phyloP scores from a whole-genome alignment of 2,888 invertebrate genomes.

The Dromius quadrimaculatus region DNA sequence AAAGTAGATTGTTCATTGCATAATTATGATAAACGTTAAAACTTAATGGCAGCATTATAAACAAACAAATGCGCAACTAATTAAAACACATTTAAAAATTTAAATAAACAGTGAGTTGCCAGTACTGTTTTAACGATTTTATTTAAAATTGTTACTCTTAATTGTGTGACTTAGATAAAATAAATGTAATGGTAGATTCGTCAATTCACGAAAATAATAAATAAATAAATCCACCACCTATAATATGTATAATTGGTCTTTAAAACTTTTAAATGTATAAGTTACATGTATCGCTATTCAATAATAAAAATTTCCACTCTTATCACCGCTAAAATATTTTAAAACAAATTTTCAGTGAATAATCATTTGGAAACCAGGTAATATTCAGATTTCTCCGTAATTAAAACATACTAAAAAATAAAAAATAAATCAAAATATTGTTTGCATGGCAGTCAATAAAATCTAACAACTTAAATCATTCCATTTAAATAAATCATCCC shows the following conservation, averaged over 20 bases:
- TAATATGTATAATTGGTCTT: slow-evolving; percentile 35
- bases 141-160: slow-evolving; percentile 40
- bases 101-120: slow-evolving; percentile 42
- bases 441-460: slow-evolving; percentile 26
- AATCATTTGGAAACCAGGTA: slow-evolving; percentile 43
- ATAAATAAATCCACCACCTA: slow-evolving; percentile 29
- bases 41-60: slow-evolving; percentile 49
- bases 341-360: slow-evolving; percentile 46
- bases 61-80: slow-evolving; percentile 1
- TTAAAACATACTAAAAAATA: slow-evolving; percentile 8
- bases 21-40: slow-evolving; percentile 49
- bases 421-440: slow-evolving; percentile 10
- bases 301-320: slow-evolving; percentile 45
- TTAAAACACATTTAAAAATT: slow-evolving; percentile 22
- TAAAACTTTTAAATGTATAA: slow-evolving; percentile 30
- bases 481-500: not conserved
- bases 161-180: slow-evolving; percentile 43
- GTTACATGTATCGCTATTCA: slow-evolving; percentile 44
- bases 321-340: slow-evolving; percentile 31
- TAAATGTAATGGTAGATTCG: slow-evolving; percentile 40
- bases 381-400: slow-evolving; percentile 23
- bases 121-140: slow-evolving; percentile 50
- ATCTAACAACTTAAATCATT: slow-evolving; percentile 1
- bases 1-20: slow-evolving; percentile 18
- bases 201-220: slow-evolving; percentile 43